Conservation (phyloP, 2,797 vertebrate genomes). For the Crypturellus tataupa region DNA sequence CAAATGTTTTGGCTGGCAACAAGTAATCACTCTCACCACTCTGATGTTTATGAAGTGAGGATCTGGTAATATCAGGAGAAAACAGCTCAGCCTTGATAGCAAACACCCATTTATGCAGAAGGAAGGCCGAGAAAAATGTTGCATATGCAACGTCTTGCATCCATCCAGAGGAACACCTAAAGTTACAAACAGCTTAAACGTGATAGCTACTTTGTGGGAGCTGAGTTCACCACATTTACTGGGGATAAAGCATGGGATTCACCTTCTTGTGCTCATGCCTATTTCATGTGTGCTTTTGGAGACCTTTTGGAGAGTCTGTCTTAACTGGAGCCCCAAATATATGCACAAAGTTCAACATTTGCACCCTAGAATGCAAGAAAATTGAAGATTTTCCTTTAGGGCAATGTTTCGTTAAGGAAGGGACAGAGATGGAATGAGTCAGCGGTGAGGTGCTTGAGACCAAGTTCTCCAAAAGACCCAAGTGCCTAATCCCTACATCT, state of each 20-base stretch:
- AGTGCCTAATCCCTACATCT: background rate
- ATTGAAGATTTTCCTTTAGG: background rate
- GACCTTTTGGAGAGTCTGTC: background rate
- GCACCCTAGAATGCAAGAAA: background rate
- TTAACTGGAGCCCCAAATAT: background rate
- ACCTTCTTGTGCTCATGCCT: background rate
- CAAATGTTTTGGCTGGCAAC: background rate
- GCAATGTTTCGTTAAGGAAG: background rate
- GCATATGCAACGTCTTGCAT: background rate
- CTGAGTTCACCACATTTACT: background rate
- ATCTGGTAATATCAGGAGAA: background rate
- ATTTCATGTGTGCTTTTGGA: background rate
- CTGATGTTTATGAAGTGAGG: background rate
- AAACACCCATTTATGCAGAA: rapidly evolving
- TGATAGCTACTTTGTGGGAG: background rate
- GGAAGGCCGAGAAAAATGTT: background rate
- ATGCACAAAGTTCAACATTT: background rate
- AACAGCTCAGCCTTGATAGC: background rate
- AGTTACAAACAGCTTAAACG: background rate
- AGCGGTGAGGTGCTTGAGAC: background rate
- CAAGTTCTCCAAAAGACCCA: background rate
- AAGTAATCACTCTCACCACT: background rate
- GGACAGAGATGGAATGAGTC: background rate
- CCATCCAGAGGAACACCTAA: background rate
- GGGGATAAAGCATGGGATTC: background rate